phyloP scores from a whole-genome alignment of 2,797 vertebrate species.

The Columba guinea region DNA sequence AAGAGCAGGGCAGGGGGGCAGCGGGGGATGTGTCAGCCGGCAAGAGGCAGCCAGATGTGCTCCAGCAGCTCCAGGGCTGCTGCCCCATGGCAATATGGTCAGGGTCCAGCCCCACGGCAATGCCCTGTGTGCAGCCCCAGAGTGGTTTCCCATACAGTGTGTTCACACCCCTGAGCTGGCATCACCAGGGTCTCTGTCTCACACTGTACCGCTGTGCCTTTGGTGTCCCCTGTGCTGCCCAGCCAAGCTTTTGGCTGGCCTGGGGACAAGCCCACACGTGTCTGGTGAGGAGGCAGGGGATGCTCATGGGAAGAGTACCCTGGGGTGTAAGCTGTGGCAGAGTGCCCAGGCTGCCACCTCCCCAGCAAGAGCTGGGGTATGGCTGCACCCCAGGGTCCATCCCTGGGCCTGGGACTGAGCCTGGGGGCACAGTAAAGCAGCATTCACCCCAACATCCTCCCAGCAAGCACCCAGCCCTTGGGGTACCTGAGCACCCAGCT shows the following conservation, averaged over 20 bases:
- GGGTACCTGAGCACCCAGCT: no score
- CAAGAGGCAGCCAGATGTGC: background rate
- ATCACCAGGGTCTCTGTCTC: rapidly evolving
- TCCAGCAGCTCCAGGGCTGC: background rate
- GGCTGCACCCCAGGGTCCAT: background rate
- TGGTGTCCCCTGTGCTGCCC: background rate
- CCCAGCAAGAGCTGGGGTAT: background rate
- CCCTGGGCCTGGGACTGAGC: rapidly evolving
- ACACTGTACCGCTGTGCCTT: background rate
- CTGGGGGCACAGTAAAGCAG: rapidly evolving
- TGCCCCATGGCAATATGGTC: background rate
- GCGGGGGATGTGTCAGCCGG: background rate
- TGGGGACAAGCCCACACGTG: rapidly evolving
- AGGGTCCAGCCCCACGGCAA: background rate
- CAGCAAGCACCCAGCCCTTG: rapidly evolving
- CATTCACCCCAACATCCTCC: background rate
- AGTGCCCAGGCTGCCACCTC: background rate
- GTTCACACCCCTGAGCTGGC: rapidly evolving
- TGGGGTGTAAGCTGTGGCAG: background rate
- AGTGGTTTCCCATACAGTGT: background rate
- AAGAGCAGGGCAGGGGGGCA: background rate
- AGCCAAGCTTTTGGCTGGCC: background rate
- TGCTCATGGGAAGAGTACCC: background rate
- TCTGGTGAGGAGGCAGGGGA: background rate
- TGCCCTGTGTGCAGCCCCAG: background rate